Evolutionary conservation across 2,797 vertebrate species (phyloP).

Genomic region (Pantherophis vulpinus): DNA sequence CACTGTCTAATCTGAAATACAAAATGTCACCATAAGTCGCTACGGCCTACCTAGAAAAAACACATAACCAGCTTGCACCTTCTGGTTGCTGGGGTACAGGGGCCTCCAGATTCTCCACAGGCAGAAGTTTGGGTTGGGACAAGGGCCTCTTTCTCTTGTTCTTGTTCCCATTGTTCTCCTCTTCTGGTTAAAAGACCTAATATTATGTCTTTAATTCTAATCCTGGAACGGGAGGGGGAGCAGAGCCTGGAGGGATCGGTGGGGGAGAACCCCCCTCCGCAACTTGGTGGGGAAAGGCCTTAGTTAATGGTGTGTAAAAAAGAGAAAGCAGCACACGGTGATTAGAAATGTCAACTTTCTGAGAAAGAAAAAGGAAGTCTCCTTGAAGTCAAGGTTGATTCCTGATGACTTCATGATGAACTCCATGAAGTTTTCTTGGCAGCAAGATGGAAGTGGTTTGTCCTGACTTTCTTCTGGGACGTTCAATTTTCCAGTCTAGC

Average conservation of each 20-base stretch:
- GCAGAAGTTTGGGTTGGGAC: constrained; percentile 52
- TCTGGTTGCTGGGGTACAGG: constrained; percentile 67
- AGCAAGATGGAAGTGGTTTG: neutral
- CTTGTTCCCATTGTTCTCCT: neutral
- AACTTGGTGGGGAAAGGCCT: constrained; percentile 41
- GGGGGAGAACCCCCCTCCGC: neutral
- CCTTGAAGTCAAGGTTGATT: neutral
- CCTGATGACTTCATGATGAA: neutral
- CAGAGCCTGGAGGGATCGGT: constrained; percentile 35
- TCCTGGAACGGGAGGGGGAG: constrained; percentile 36
- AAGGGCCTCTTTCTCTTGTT: constrained; percentile 14
- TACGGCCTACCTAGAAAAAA: constrained; percentile 35
- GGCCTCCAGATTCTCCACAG: constrained; percentile 55
- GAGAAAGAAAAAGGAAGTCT: constrained; percentile 29
- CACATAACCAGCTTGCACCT: constrained; percentile 61
- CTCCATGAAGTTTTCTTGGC: neutral
- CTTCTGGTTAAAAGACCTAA: constrained; percentile 24
- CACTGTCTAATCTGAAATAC: constrained; percentile 52
- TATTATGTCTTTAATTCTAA: constrained; percentile 59
- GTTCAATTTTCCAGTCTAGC: neutral
- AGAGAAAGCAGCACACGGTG: constrained; percentile 17
- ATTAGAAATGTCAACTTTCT: constrained; percentile 50
- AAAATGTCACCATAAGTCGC: constrained; percentile 49
- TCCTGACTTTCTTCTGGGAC: neutral
- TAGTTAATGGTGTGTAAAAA: constrained; percentile 46